Conservation (phyloP, 2,888 invertebrate genomes). For the Netelia fuscicornis region DNA sequence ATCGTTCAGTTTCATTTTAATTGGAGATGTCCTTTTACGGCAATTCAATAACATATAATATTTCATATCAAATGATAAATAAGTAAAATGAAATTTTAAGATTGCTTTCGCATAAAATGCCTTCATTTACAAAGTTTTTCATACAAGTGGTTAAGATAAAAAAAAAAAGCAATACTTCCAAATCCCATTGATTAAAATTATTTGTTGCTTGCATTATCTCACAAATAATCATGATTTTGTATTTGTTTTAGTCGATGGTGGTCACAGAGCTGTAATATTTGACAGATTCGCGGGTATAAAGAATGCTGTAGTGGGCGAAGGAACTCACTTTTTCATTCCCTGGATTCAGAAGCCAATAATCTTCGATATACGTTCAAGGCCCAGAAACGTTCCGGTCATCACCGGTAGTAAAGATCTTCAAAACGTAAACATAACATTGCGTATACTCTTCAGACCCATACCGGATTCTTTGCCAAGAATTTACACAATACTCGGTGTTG, state of each 20-base stretch:
- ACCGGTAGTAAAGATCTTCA: slow-evolving; percentile 99
- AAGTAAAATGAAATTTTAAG: too few species aligned
- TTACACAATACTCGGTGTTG: slow-evolving; percentile 97
- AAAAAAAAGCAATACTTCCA: too few species aligned
- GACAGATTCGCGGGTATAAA: slow-evolving; percentile 99
- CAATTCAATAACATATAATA: background rate
- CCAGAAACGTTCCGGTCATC: slow-evolving; percentile 97
- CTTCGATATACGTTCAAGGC: slow-evolving; percentile 98
- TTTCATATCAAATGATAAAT: background rate
- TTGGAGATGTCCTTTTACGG: background rate
- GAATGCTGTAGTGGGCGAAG: slow-evolving; percentile 96
- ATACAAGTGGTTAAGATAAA: too few species aligned
- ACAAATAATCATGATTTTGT: slow-evolving; percentile 26
- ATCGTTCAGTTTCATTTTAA: background rate
- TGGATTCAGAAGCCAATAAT: slow-evolving; percentile 99
- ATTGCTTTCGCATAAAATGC: too few species aligned
- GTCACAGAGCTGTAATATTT: slow-evolving; percentile 99
- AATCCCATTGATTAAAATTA: too few species aligned
- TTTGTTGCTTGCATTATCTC: background rate
- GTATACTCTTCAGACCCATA: slow-evolving; percentile 98
- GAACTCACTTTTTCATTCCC: slow-evolving; percentile 99
- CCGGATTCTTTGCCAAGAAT: slow-evolving; percentile 97
- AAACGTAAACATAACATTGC: slow-evolving; percentile 99
- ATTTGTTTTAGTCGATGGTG: slow-evolving; percentile 94
- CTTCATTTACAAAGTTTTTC: too few species aligned